phyloP scores from a whole-genome alignment of 2,113 vertebrate species.

The Benitochromis conjunctus region DNA sequence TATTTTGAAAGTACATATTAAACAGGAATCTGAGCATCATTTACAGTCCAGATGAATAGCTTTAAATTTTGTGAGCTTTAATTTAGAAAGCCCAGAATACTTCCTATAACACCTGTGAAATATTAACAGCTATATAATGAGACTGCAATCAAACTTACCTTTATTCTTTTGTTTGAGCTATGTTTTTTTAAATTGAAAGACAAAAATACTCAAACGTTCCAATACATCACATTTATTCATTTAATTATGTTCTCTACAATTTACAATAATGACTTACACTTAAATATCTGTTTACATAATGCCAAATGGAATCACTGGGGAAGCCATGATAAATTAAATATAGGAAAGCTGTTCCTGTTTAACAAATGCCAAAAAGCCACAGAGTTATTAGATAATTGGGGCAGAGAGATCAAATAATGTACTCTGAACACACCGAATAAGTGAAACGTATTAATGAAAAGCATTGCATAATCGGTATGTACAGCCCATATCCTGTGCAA shows the following conservation, averaged over 20 bases:
- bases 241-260: neutral
- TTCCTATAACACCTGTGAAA: neutral
- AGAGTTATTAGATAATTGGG: neutral
- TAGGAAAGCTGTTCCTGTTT: neutral
- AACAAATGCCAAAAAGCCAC: neutral
- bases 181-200: neutral
- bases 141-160: neutral
- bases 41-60: neutral
- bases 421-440: neutral
- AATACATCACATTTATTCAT: neutral
- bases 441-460: neutral
- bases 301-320: neutral
- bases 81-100: neutral
- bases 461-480: neutral
- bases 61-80: neutral
- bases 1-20: neutral
- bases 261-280: neutral
- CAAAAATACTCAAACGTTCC: neutral
- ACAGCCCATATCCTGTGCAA: neutral
- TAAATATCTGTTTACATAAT: neutral
- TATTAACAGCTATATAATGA: neutral
- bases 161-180: too few relatives aligned
- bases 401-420: neutral
- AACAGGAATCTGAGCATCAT: neutral
- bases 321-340: neutral